Conservation (phyloP, 2,797 vertebrate genomes). For the Molossus alvarezi region DNA sequence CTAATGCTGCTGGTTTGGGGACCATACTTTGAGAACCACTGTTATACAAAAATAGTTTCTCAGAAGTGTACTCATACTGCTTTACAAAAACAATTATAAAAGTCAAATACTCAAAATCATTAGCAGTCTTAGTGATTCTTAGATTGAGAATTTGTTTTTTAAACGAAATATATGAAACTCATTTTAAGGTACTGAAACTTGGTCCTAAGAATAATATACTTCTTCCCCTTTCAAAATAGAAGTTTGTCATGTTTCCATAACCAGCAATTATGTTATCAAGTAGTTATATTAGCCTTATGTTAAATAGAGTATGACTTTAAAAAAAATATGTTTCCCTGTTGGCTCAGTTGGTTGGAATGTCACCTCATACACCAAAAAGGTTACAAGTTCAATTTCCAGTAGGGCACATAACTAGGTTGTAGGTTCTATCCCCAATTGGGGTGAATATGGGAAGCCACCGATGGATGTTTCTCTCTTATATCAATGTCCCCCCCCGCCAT, state of each 20-base stretch:
- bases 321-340: neutral
- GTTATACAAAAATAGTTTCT: neutral
- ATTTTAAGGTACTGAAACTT: constrained; percentile 69
- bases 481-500: neutral
- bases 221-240: constrained; percentile 73
- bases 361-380: neutral
- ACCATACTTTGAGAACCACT: constrained; percentile 38
- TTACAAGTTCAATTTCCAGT: neutral
- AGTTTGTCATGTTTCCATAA: constrained; percentile 59
- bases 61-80: neutral
- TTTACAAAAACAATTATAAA: constrained; percentile 67
- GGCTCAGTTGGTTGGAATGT: neutral
- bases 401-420: neutral
- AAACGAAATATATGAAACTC: constrained; percentile 57
- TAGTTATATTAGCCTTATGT: constrained; percentile 49
- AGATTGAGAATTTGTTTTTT: constrained; percentile 58
- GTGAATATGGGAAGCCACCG: neutral
- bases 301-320: constrained; percentile 46
- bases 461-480: neutral
- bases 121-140: constrained; percentile 67
- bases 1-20: neutral
- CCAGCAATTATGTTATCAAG: constrained; percentile 24
- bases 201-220: constrained; percentile 57
- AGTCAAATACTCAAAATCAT: constrained; percentile 15
- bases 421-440: neutral